Evolutionary conservation across 2,113 vertebrate species (phyloP).

Genomic region (Columba janthina): DNA sequence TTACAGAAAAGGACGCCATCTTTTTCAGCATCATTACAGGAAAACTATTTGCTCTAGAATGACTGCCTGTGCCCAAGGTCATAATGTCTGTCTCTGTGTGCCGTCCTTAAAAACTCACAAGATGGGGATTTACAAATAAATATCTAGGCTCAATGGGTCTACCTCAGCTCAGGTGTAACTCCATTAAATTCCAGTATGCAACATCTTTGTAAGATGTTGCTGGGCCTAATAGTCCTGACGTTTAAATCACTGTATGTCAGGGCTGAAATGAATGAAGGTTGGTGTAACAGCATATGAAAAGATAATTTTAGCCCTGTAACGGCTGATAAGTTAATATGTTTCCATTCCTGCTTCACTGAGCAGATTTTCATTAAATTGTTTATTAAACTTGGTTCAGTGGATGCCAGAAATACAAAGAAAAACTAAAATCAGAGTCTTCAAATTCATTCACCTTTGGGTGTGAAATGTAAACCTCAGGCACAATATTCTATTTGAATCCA

Average conservation of each 20-base stretch:
- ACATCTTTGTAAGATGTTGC: neutral
- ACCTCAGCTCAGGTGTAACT: neutral
- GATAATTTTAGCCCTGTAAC: neutral
- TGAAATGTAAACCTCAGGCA: neutral
- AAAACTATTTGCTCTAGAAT: neutral
- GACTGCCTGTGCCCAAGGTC: neutral
- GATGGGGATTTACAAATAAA: neutral
- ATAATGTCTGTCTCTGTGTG: neutral
- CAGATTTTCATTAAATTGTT: constrained; percentile 10
- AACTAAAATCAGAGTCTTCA: neutral
- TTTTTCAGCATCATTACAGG: constrained; percentile 34
- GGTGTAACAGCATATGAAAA: neutral
- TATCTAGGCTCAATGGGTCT: neutral
- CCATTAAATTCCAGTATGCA: neutral
- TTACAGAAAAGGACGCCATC: neutral
- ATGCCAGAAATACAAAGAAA: neutral
- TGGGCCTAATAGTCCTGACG: neutral
- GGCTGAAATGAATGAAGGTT: neutral
- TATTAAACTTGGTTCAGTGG: neutral
- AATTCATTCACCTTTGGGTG: neutral
- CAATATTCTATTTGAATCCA: neutral
- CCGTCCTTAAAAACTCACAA: neutral
- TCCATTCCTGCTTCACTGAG: neutral
- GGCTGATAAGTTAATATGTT: neutral
- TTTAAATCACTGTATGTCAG: neutral